Conservation (phyloP, 2,797 vertebrate species). For the Megaceryle alcyon region DNA sequence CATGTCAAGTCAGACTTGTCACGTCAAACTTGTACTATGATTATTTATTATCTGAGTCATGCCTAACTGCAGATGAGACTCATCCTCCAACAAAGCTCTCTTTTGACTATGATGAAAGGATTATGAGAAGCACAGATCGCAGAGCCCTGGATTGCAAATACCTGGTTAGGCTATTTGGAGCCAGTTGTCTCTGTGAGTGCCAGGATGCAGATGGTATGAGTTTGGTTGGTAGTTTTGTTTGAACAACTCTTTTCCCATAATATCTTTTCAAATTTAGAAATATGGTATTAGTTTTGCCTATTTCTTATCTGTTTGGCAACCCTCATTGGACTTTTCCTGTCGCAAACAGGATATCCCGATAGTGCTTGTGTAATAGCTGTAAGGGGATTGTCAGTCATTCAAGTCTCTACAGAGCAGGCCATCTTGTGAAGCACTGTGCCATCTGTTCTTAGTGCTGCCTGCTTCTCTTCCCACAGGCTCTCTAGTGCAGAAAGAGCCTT, state of each 20-base stretch:
- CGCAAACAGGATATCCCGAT: not conserved
- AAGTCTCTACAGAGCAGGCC: not conserved
- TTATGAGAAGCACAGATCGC: not conserved
- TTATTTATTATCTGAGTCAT: not conserved
- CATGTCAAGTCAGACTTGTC: not conserved
- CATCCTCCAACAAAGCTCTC: not conserved
- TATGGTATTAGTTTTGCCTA: not conserved
- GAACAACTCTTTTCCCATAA: not conserved
- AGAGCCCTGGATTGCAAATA: not conserved
- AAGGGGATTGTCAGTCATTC: not conserved
- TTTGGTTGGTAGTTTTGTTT: not conserved
- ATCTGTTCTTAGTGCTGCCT: not conserved
- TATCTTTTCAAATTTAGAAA: not conserved
- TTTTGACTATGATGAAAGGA: not conserved
- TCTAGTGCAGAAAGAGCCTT: not conserved
- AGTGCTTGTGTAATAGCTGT: not conserved
- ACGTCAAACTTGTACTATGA: not conserved
- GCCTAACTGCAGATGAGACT: not conserved
- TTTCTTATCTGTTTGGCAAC: not conserved
- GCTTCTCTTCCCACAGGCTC: not conserved
- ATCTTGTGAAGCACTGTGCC: not conserved
- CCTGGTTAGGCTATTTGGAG: not conserved
- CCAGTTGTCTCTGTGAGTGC: not conserved
- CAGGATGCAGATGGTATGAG: not conserved
- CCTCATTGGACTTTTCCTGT: not conserved